phyloP scores from a whole-genome alignment of 2,888 invertebrate genomes.

The Tetragonula carbonaria region DNA sequence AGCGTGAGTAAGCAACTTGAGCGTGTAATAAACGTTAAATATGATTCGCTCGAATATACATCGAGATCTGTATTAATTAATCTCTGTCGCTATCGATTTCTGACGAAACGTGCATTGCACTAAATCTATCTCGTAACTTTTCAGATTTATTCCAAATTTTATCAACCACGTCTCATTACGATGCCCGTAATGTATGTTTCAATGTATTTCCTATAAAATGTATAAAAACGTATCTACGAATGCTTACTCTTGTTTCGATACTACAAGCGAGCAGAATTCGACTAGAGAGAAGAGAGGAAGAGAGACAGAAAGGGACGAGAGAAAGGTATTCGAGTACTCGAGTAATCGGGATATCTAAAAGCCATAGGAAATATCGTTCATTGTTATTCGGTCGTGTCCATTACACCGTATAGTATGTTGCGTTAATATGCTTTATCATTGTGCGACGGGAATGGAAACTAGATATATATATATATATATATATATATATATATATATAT shows the following conservation, averaged over 20 bases:
- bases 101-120: background rate
- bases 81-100: background rate
- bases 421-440: slow-evolving; percentile 55
- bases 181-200: background rate
- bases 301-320: slow-evolving; percentile 15
- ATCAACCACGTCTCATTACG: background rate
- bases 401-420: slow-evolving; percentile 27
- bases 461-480: background rate
- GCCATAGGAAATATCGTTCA: slow-evolving; percentile 49
- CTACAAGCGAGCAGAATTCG: slow-evolving; percentile 3
- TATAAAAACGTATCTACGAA: background rate
- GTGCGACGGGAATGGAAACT: slow-evolving; percentile 45
- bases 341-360: slow-evolving; percentile 27
- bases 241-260: slow-evolving; percentile 15
- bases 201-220: background rate
- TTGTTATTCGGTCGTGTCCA: slow-evolving; percentile 48
- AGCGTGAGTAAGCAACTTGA: background rate
- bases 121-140: background rate
- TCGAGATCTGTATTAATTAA: background rate
- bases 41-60: background rate
- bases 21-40: background rate
- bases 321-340: slow-evolving; percentile 35
- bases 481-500: background rate
- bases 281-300: slow-evolving; percentile 7
- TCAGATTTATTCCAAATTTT: background rate